Conservation (phyloP, 1,140 invertebrate genomes). For the Zaprionus lachaisei region DNA sequence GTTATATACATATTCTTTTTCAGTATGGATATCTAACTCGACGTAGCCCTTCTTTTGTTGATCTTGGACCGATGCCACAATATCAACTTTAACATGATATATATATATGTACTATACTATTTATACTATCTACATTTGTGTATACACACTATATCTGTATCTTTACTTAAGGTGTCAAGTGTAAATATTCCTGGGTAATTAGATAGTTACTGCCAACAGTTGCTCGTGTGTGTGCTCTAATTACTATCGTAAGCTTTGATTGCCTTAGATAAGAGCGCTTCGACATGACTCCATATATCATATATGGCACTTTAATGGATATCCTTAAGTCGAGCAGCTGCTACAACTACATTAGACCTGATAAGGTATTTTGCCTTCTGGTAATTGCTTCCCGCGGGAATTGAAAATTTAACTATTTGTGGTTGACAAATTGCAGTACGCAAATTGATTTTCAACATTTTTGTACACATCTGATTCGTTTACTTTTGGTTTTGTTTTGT, state of each 20-base stretch:
- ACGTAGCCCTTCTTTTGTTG: no score
- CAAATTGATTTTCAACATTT: constrained; percentile 5
- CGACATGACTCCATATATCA: no score
- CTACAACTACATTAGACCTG: not conserved
- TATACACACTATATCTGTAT: not conserved
- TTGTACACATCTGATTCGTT: not conserved
- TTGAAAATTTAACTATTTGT: not conserved
- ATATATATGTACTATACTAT: no score
- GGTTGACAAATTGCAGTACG: constrained; percentile 3
- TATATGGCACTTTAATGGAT: not conserved
- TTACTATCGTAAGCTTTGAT: not conserved
- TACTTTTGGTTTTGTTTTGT: not conserved
- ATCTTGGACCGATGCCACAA: no score
- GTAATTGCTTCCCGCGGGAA: not conserved
- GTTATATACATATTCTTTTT: no score
- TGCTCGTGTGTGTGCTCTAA: not conserved
- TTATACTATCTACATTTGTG: no score
- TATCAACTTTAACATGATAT: no score
- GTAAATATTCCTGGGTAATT: not conserved
- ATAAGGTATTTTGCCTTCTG: not conserved
- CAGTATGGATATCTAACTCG: no score
- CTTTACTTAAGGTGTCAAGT: not conserved
- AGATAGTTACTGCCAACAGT: not conserved
- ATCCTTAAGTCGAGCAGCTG: not conserved
- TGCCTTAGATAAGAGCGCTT: not conserved